Evolutionary conservation across 2,797 vertebrate species (phyloP), one percentile per base, ranked within the genome.

Genomic region (Typhlichthys eigenmanni): DNA sequence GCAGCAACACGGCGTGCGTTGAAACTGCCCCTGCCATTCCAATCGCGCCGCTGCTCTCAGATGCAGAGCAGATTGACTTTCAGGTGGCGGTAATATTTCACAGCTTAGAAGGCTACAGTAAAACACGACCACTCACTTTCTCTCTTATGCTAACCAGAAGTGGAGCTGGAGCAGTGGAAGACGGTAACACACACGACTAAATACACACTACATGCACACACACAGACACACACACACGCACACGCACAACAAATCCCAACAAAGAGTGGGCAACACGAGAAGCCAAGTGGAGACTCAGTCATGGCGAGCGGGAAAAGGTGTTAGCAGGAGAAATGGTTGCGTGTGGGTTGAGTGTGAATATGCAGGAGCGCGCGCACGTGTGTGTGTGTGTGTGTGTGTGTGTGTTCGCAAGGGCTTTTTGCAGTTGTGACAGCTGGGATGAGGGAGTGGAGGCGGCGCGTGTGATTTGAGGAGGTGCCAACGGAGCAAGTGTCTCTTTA

Each of bases 391-490:
- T 79, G 83, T n/a, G 63, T 85, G 82, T 75, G 86, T 54, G 73
- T 74, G 85, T 88, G 84, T 89, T 84, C 87, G 83, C 85, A 87
- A 83, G 81, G 84, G 85, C 84, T 81, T 86, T 89, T 80, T 91
- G 90, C 90, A 91, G 90, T 91, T 91, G 90, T 90, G 90, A 89
- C 87, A 90, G 88, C 90, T 90, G 88, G 90, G 87, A 89, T 87
- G 88, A 89, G 83, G 87, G 88, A 89, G 85, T 87, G 88, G 86
- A 88, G 86, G 88, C 86, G 90, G 87, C 69, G 86, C 84, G 88
- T 89, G 88, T 89, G 88, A 89, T 86, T 80, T 85, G 81, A 89
- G 83, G 87, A 89, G 88, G 87, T 89, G 90, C 87, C 88, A 91
- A 89, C 85, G 71, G 83, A 88, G 87, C 90, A 91, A 91, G 88